Base-by-base conservation (phyloP, 2,888 invertebrate genomes). In the Hyalella azteca region DNA sequence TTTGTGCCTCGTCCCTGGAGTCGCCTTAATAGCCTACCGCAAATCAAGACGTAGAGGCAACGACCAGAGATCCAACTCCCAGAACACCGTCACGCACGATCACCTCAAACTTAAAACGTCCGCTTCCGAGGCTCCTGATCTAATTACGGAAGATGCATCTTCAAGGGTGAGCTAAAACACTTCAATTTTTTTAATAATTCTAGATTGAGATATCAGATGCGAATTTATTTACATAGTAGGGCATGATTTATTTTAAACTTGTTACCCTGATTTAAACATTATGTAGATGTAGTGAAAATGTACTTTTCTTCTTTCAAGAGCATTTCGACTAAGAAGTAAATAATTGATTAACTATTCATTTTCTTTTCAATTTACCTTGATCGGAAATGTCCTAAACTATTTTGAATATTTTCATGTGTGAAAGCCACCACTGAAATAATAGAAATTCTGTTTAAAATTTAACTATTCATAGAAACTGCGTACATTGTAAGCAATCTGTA, bases 1-100 rank as follows among this genome's bases (percentile, higher is more conserved):
- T 36, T 19, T 66, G 36, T 66, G 66, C 66, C 36, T 66, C 9
- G 13, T 66, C 19, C 66, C 66, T 3, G n/a, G 13, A 1, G 19
- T 66, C 32, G 36, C 36, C 13, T 13, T 66, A 2, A 39, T 66
- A 29, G 66, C 36, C n/a, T 36, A n/a, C 4, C 32, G 36, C 7
- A 36, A 39, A 36, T 22, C 66, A 39, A 32, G 66, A 7, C 32
- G 66, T 13, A 66, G 66, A 15, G 7, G 19, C 11, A 39, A 39
- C 3, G 66, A 66, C 7, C 66, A 36, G 19, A 66, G 36, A 19
- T 66, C 66, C 39, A 66, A 66, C 66, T 66, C 66, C 36, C 66
- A 66, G 66, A 66, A 66, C 66, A 66, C 66, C 32, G 36, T 66
- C 66, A 66, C 66, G 11, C 66, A 66, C 13, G 66, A 66, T 36